Evolutionary conservation across 1,140 invertebrate genomes (phyloP), one percentile per base, ranked within the genome.

Genomic region (Euwallacea similis): DNA sequence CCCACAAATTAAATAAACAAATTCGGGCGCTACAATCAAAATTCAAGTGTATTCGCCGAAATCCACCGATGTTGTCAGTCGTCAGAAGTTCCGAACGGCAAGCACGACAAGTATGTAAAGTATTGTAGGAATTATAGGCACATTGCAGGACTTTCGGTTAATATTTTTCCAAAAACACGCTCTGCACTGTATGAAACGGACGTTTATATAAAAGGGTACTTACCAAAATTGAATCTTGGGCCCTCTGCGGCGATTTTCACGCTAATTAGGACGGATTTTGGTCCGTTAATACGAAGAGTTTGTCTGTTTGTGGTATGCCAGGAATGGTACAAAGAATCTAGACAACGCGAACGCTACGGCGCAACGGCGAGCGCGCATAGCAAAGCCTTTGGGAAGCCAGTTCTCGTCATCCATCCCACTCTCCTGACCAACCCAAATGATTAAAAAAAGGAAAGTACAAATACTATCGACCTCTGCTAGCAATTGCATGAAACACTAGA

Each of bases 261-360:
- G 79, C 79, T 82, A 85, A 84, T 85, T 84, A 83, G 84, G 84
- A 83, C 85, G 85, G 87, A 89, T 88, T 89, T 88, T 86, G 84
- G 85, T 86, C 84, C 85, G 87, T 88, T 88, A 90, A 89, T 89
- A 87, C 86, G 87, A 89, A 87, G 86, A 90, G 88, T 89, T 87
- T 85, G 89, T 85, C 88, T 89, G 89, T 90, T 90, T 90, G 90
- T 92, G 92, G 92, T 92, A 93, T 93, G 91, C 89, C 86, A 92
- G 89, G 92, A 93, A 93, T 93, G 91, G 89, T 91, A 93, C 91
- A 93, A 93, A 93, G 92, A 93, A 93, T 93, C 91, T 88, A 87
- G 90, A 93, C 90, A 92, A 93, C 91, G 91, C 91, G 91, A 87
- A 87, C 86, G 85, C 87, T 86, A 88, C 85, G 88, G 91, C 91